Evolutionary conservation across 2,888 invertebrate species (phyloP).

Genomic region (Eucera pruinosa): DNA sequence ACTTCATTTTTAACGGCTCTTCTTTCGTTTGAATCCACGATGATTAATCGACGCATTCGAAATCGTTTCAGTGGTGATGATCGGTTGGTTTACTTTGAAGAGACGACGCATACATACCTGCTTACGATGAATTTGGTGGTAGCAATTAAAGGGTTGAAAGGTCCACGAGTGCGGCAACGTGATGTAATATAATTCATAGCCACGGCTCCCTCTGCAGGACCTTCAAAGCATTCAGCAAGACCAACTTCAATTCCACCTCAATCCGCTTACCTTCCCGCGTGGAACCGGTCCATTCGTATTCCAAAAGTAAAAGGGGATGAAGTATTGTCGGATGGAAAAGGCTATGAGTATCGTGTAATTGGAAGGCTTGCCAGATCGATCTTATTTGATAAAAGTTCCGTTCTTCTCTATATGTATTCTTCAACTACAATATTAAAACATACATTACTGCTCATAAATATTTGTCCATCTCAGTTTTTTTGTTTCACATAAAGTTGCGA

Average conservation of each 20-base stretch:
- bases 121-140: conserved; percentile 70
- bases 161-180: conserved; percentile 67
- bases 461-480: too few relatives aligned
- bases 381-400: conserved; percentile 54
- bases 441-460: not conserved
- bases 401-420: conserved; percentile 29
- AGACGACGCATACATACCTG: conserved; percentile 61
- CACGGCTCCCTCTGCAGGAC: conserved; percentile 65
- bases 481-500: too few relatives aligned
- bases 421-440: conserved; percentile 46
- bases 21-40: conserved; percentile 53
- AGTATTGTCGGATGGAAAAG: conserved; percentile 68
- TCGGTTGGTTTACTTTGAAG: conserved; percentile 73
- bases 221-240: conserved; percentile 76
- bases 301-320: conserved; percentile 71
- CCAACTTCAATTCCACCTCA: conserved; percentile 80
- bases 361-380: conserved; percentile 60
- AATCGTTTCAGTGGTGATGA: conserved; percentile 66
- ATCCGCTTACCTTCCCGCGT: conserved; percentile 78
- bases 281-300: conserved; percentile 69
- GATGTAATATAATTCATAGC: conserved; percentile 73
- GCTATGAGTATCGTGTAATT: conserved; percentile 66
- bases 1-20: conserved; percentile 34
- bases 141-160: conserved; percentile 78
- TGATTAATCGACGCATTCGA: conserved; percentile 68